These are phyloP conservation scores for Hemibagrus guttatus DNA, from an alignment of 2,797 vertebrate species.

Conservation along the genomic window DNA sequence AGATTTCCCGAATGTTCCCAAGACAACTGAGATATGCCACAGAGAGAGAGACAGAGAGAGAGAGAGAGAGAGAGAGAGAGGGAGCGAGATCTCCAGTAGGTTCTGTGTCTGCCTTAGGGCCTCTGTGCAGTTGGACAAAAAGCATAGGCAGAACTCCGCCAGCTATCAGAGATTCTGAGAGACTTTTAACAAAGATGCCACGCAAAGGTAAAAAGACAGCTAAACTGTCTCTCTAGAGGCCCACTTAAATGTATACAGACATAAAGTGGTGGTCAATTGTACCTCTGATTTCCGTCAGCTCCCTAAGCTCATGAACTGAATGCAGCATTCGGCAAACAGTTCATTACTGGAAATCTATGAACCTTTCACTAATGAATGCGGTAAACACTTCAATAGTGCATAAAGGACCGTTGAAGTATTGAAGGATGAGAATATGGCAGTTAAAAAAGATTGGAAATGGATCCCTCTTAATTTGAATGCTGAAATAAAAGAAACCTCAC, in stretches of 20 bases:
- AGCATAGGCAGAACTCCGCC: too few species aligned
- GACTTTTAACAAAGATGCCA: not conserved
- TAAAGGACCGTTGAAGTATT: not conserved
- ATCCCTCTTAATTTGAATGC: not conserved
- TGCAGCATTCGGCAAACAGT: not conserved
- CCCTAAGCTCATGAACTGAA: not conserved
- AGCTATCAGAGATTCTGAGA: too few species aligned
- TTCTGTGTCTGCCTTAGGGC: not conserved
- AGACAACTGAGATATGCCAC: not conserved
- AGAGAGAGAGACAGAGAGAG: not conserved
- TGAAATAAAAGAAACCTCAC: not conserved
- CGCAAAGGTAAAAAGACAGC: not conserved
- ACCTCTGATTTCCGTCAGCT: not conserved
- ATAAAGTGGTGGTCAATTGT: not conserved
- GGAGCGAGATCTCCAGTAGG: not conserved
- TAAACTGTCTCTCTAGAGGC: not conserved
- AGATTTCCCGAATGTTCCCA: not conserved
- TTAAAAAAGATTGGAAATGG: not conserved
- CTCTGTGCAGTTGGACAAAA: too few species aligned
- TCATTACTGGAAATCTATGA: constrained; percentile 16
- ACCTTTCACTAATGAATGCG: not conserved
- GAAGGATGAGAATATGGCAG: not conserved
- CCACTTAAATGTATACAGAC: not conserved
- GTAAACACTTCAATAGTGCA: constrained; percentile 3
- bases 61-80: not conserved